Evolutionary conservation across 2,888 invertebrate genomes (phyloP).

Genomic region (Epinotia ramella): DNA sequence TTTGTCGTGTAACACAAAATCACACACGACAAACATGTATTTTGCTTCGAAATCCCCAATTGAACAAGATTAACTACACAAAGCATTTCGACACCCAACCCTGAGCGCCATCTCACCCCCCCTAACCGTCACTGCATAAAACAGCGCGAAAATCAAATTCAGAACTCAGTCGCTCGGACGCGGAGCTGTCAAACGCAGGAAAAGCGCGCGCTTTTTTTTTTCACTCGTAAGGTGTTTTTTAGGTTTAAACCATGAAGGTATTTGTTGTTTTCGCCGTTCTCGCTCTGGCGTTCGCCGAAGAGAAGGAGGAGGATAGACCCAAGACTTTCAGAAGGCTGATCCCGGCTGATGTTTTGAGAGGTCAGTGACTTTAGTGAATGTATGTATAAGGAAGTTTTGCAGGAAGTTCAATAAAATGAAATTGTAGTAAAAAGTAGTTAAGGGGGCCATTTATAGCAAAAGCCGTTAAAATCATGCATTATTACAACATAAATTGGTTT

Average conservation of each 20-base stretch:
- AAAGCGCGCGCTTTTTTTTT: slow-evolving; percentile 63
- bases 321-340: slow-evolving; percentile 93
- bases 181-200: slow-evolving; percentile 62
- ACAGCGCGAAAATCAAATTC: slow-evolving; percentile 65
- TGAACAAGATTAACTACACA: slow-evolving; percentile 15
- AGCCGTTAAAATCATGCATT: too few species aligned
- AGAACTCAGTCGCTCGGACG: slow-evolving; percentile 75
- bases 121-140: slow-evolving; percentile 67
- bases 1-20: neutral
- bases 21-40: neutral
- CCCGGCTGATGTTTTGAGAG: slow-evolving; percentile 95
- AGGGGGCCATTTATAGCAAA: neutral
- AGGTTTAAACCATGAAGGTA: slow-evolving; percentile 82
- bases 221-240: slow-evolving; percentile 64
- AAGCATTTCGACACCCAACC: slow-evolving; percentile 40
- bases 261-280: slow-evolving; percentile 81
- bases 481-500: too few species aligned
- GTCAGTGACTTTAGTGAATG: slow-evolving; percentile 80
- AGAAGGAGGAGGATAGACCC: slow-evolving; percentile 84
- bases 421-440: neutral
- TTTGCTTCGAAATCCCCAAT: slow-evolving; percentile 9
- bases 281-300: slow-evolving; percentile 83
- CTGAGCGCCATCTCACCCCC: slow-evolving; percentile 61
- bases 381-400: neutral
- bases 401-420: slow-evolving; percentile 1